Percentiles rank a stretch among this genome's conserved stretches.
These are phyloP conservation scores for Disparrhopalites patrizii DNA, from an alignment of 2,888 invertebrate genomes.

Conservation along the genomic window DNA sequence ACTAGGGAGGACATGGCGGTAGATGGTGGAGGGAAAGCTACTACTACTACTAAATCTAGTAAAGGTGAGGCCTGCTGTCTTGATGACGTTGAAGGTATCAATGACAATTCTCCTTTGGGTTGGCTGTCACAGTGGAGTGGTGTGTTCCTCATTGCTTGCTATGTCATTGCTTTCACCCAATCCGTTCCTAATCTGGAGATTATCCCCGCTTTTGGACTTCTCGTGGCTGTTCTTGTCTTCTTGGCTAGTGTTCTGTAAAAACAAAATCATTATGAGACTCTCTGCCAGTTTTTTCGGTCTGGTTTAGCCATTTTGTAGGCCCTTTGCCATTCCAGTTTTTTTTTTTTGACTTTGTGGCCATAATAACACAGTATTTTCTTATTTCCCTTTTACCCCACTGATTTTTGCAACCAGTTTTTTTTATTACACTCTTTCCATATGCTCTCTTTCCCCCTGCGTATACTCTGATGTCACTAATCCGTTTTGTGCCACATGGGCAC, in stretches of 20 bases:
- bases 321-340: neutral
- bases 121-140: slow-evolving; percentile 44
- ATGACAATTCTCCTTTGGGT: neutral
- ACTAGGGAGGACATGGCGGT: neutral
- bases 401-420: no score
- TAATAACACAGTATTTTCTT: neutral
- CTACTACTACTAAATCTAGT: no score
- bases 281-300: neutral
- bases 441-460: no score
- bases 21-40: no score
- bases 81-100: neutral
- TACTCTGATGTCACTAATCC: no score
- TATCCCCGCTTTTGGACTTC: slow-evolving; percentile 68
- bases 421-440: no score
- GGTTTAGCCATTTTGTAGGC: neutral
- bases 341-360: neutral
- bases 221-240: slow-evolving; percentile 58
- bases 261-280: neutral
- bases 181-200: slow-evolving; percentile 69
- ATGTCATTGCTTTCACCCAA: slow-evolving; percentile 67
- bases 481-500: no score
- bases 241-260: slow-evolving; percentile 42
- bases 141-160: slow-evolving; percentile 62
- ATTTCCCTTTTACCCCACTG: neutral
- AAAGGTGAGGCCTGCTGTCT: slow-evolving; percentile 6